phyloP scores from a whole-genome alignment of 2,113 vertebrate genomes.

The Clarias magur region DNA sequence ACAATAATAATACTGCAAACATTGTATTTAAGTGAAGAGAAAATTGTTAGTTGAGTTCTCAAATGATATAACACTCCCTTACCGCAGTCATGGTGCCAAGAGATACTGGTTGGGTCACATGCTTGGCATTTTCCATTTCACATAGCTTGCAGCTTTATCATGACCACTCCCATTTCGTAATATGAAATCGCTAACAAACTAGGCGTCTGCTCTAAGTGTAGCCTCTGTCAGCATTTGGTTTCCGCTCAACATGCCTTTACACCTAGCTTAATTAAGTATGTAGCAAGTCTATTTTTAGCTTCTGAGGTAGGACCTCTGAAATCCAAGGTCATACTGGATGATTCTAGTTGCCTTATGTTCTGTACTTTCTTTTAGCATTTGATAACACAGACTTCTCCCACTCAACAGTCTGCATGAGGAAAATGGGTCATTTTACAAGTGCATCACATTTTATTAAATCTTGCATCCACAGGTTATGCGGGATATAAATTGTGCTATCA shows the following conservation, averaged over 20 bases:
- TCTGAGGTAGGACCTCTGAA: slow-evolving; percentile 56
- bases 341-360: not conserved
- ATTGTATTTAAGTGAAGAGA: slow-evolving; percentile 72
- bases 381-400: not conserved
- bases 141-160: slow-evolving; percentile 69
- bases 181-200: slow-evolving; percentile 70
- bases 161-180: slow-evolving; percentile 72
- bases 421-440: not conserved
- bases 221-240: slow-evolving; percentile 69
- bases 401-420: not conserved
- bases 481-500: slow-evolving; percentile 92
- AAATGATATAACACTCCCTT: slow-evolving; percentile 75
- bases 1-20: slow-evolving; percentile 69
- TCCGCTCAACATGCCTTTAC: slow-evolving; percentile 50
- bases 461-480: slow-evolving; percentile 75
- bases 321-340: not conserved
- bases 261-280: slow-evolving; percentile 50
- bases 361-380: not conserved
- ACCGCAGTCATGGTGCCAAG: slow-evolving; percentile 71
- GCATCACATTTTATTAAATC: slow-evolving; percentile 7
- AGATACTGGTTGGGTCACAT: slow-evolving; percentile 69
- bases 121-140: slow-evolving; percentile 65
- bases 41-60: slow-evolving; percentile 73
- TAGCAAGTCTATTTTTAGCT: slow-evolving; percentile 63
- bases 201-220: slow-evolving; percentile 59